These are phyloP conservation scores for Melanotaenia boesemani DNA, from an alignment of 2,797 vertebrate genomes.

Conservation along the genomic window DNA sequence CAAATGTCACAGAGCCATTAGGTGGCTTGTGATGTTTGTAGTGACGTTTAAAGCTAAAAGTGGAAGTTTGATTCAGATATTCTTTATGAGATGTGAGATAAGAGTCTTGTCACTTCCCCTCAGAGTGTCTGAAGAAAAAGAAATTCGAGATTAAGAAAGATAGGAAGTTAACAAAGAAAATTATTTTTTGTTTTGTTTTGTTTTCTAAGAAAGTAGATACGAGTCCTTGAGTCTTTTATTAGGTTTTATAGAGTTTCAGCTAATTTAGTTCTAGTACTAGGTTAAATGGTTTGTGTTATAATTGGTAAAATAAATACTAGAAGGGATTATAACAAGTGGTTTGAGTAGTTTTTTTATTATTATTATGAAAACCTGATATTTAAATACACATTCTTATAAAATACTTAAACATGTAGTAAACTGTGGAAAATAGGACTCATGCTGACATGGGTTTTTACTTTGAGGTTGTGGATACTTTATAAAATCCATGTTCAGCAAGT, in stretches of 20 bases:
- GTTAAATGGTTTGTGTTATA: constrained; percentile 3
- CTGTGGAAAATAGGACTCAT: not conserved
- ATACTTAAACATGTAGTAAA: not conserved
- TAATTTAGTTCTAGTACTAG: not conserved
- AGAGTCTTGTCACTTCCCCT: constrained; percentile 27
- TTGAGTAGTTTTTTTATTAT: not conserved
- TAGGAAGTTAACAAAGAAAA: not conserved
- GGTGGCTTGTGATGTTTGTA: not conserved
- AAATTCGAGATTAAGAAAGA: constrained; percentile 24
- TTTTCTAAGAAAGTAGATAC: constrained; percentile 3
- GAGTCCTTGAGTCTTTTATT: not conserved
- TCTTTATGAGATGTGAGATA: constrained; percentile 42
- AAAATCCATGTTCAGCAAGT: not conserved
- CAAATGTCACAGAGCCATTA: not conserved
- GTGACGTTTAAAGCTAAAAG: not conserved
- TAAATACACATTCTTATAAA: constrained; percentile 3
- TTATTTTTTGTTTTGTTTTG: no score
- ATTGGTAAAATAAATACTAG: constrained; percentile 7
- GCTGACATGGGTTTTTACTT: no score
- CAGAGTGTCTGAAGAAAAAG: constrained; percentile 15
- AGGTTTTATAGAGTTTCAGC: not conserved
- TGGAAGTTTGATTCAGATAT: constrained; percentile 21
- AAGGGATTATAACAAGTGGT: not conserved
- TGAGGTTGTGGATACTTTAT: not conserved
- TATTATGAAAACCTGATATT: constrained; percentile 10